Percentiles rank a stretch among this genome's conserved stretches.
Conservation (phyloP, 2,888 invertebrate genomes). For the Automeris io region DNA sequence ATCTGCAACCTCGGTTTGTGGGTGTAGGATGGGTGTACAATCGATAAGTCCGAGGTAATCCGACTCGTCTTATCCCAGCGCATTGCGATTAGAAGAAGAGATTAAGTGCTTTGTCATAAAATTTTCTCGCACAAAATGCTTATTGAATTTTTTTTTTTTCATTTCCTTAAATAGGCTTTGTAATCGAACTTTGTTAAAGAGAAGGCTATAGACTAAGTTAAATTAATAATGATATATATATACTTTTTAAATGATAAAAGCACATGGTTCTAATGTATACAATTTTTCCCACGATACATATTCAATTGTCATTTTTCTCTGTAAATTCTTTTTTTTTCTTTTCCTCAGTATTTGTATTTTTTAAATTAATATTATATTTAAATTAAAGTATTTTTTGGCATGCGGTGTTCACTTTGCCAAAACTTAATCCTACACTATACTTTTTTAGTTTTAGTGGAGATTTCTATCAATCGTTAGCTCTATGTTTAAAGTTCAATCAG, state of each 20-base stretch:
- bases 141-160: neutral
- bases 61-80: constrained; percentile 4
- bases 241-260: neutral
- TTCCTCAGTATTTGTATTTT: no score
- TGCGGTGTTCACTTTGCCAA: no score
- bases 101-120: neutral
- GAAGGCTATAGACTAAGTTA: neutral
- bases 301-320: neutral
- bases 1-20: neutral
- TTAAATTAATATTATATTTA: no score
- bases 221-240: neutral
- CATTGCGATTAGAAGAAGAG: constrained; percentile 2
- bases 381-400: no score
- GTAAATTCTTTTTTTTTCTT: neutral
- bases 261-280: neutral
- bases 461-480: no score
- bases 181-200: neutral
- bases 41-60: constrained; percentile 8
- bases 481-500: no score
- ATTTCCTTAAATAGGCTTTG: neutral
- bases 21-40: neutral
- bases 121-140: neutral
- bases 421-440: no score
- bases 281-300: neutral
- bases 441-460: no score